Base-by-base conservation (phyloP, 2,888 invertebrate genomes). In the Hyles lineata region DNA sequence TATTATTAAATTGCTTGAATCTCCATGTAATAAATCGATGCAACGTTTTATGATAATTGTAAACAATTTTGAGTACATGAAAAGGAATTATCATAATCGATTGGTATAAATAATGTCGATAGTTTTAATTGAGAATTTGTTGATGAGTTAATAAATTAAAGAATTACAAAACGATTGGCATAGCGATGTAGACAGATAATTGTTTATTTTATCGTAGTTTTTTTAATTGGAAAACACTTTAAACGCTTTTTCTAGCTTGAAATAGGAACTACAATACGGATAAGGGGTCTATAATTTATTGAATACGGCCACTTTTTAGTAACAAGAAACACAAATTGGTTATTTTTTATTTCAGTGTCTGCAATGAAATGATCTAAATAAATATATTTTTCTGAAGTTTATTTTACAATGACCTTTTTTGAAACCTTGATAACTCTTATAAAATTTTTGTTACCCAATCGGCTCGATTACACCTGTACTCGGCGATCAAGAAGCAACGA, bases 1-100 rank as follows among this genome's bases (percentile, higher is more conserved):
- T 67, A 50, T 67, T 50, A 23, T 25, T 50, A 17, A 21, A 67
- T 67, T 23, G 43, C 23, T 67, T 43, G 43, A 11, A 15, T 23
- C 43, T 23, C 11, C 21, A 21, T 23, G 67, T 67, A 43, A 43
- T 63, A 67, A 67, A 67, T 67, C 23, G 17, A 21, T 43, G n/a
- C 0, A 67, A 67, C 43, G 15, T 67, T 50, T 67, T 23, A 50
- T 50, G 6, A 17, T 50, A 55, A 7, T 55, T n/a, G 55, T n/a
- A 55, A n/a, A 55, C 55, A 55, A n/a, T 55, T 17, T 55, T n/a
- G 55, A 19, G 55, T 8, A n/a, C n/a, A 55, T 55, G 6, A 55
- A 55, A 55, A 55, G 7, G 17, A n/a, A n/a, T n/a, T n/a, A 6
- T 1, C 19, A n/a, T n/a, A n/a, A n/a, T 15, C 15, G 15, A 43